A percentile compares a stretch with the other conserved stretches of the same genome.
These are phyloP conservation scores for Cydia amplana DNA, from an alignment of 1,140 invertebrate genomes.

Conservation along the genomic window DNA sequence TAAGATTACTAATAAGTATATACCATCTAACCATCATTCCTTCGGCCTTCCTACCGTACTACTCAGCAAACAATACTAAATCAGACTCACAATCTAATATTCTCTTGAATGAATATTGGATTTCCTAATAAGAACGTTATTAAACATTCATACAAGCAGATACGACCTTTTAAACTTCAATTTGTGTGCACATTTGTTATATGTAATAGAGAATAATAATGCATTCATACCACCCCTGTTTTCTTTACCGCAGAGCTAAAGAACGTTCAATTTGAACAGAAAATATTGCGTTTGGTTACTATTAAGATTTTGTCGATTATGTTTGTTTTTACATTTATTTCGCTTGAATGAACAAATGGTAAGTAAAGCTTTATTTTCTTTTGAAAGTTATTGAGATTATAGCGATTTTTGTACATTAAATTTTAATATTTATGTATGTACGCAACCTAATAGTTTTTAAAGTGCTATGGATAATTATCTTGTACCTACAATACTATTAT, in stretches of 20 bases:
- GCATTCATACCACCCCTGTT: not conserved
- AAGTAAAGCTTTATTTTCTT: too few species aligned
- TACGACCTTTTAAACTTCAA: not conserved
- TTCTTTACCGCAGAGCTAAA: not conserved
- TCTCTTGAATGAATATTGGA: not conserved
- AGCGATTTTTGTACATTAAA: too few species aligned
- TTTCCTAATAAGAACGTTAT: not conserved
- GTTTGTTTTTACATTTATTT: too few species aligned
- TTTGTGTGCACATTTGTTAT: not conserved
- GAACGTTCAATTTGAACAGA: not conserved
- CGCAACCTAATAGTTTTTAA: too few species aligned
- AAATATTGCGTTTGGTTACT: not conserved
- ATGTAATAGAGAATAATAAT: conserved; percentile 1
- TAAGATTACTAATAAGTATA: too few species aligned
- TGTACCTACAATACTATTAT: too few species aligned
- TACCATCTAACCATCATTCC: too few species aligned
- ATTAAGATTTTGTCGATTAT: not conserved
- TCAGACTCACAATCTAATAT: not conserved
- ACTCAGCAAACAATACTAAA: conserved; percentile 5
- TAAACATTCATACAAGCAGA: not conserved
- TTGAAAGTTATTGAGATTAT: too few species aligned
- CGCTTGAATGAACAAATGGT: too few species aligned
- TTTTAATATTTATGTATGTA: too few species aligned
- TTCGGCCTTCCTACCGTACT: not conserved
- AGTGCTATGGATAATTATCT: too few species aligned